phyloP scores from a whole-genome alignment of 2,888 invertebrate species.

The Sminthurinus aureus region DNA sequence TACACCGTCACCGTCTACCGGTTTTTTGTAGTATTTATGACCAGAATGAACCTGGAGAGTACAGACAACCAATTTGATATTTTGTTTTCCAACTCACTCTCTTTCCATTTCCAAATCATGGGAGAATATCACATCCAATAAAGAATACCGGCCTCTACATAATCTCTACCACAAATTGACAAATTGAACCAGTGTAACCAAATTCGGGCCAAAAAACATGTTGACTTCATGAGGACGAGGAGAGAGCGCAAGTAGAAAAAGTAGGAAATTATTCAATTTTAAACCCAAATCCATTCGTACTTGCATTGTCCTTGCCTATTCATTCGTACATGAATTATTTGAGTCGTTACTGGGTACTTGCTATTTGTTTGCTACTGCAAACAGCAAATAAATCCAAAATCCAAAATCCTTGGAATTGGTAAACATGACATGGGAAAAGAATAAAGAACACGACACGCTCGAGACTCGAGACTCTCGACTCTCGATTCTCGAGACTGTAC shows the following conservation, averaged over 20 bases:
- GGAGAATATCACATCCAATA: no score
- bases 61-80: slow-evolving; percentile 2
- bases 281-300: slow-evolving; percentile 26
- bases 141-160: no score
- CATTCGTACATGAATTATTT: slow-evolving; percentile 4
- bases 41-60: neutral
- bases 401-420: neutral
- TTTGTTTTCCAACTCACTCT: neutral
- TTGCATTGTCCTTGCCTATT: slow-evolving; percentile 6
- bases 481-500: neutral
- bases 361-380: neutral
- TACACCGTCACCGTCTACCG: slow-evolving; percentile 27
- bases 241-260: neutral
- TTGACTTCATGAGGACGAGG: neutral
- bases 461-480: no score
- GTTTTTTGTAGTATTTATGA: slow-evolving; percentile 4
- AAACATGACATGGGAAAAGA: neutral
- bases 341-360: no score
- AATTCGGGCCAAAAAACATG: neutral
- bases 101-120: neutral
- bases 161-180: no score
- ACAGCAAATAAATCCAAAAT: neutral
- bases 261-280: slow-evolving; percentile 23
- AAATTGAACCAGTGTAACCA: no score
- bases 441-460: no score